Evolutionary conservation across 2,113 vertebrate species (phyloP), one percentile per base, ranked within the genome.

Genomic region (Sigmodon hispidus): DNA sequence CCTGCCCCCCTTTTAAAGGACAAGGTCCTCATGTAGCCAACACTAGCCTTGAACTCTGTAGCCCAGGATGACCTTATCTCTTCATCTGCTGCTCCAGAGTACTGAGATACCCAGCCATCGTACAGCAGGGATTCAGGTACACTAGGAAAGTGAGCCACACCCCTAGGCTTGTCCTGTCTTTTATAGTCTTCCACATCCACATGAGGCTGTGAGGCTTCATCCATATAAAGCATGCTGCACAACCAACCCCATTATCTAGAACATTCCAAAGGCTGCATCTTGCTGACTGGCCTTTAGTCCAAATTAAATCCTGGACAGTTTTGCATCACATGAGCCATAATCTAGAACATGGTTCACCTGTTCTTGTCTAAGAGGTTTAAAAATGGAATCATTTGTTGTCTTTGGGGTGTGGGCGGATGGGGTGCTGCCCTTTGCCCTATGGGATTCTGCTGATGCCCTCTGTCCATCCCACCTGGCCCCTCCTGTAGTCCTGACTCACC

Each of bases 401-500:
- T 73, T 26, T 43, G 26, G 36, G 69, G n/a, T 1, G 52, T 73
- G 36, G 67, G 29, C 36, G 50, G 67, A 70, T 70, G 65, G 26
- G 40, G 59, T 11, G 40, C 40, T 65, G 83, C 43, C 22, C 86
- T 87, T 87, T 34, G 36, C 50, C 67, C 86, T 55, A 55, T 52
- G 17, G 50, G 70, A 40, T 34, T 21, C 40, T 15, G 67, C 22
- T 19, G 24, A 70, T 87, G 67, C 40, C 55, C 70, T 81, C 48
- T 45, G 57, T 31, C 73, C 69, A 15, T 7, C 26, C 1, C 0
- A 12, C 57, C 80, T 55, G 0, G 52, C 40, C 59, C 43, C 86
- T 72, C 26, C 92, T 10, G 24, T 3, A n/a, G 16, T 5, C 59
- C 81, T 87, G 94, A 96, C 93, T 96, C 90, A 87, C 19, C 43